Evolutionary conservation across 2,113 vertebrate species (phyloP), one percentile per base, ranked within the genome.

Genomic region (Datnioides undecimradiatus): DNA sequence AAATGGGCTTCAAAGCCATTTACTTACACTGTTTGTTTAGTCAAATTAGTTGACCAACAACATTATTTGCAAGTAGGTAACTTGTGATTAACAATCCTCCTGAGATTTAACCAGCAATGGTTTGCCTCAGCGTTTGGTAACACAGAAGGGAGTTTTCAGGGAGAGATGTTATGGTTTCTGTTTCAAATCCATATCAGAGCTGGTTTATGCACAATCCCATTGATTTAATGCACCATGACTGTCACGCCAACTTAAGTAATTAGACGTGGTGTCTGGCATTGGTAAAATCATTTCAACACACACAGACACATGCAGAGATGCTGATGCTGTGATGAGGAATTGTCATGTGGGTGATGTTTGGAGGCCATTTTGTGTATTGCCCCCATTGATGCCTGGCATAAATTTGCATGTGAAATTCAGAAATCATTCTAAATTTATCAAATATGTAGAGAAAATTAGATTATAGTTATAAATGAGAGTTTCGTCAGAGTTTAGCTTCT

Each of bases 181-280:
- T 49, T 36, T 52, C 33, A 60, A 27, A 67, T 55, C 21, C 41
- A 40, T 19, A 7, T 54, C 48, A 23, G 23, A 72, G 67, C 19
- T 25, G 46, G 4, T 34, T 29, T 14, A 5, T 23, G 19, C 60
- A 41, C 29, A 51, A 25, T 72, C 54, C 49, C 34, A 34, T 57
- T 64, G 43, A 33, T 14, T 74, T 29, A 72, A 86, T 63, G 58
- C 48, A 2, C 40, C 60, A 5, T 38, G 76, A 72, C 71, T 60
- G 79, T 75, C 70, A 82, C 1, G 16, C 74, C 58, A 86, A 46
- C 14, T 48, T n/a, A 43, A 9, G 21, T 49, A 41, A 82, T 82
- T 43, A 65, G 41, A 71, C 4, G 2, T 4, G 33, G 27, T 27
- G 62, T 43, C 68, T 69, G 68, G 11, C 4, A 2, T 29, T 43